Base-by-base conservation (phyloP, 2,113 vertebrate genomes). In the Cryptotis parvus region DNA sequence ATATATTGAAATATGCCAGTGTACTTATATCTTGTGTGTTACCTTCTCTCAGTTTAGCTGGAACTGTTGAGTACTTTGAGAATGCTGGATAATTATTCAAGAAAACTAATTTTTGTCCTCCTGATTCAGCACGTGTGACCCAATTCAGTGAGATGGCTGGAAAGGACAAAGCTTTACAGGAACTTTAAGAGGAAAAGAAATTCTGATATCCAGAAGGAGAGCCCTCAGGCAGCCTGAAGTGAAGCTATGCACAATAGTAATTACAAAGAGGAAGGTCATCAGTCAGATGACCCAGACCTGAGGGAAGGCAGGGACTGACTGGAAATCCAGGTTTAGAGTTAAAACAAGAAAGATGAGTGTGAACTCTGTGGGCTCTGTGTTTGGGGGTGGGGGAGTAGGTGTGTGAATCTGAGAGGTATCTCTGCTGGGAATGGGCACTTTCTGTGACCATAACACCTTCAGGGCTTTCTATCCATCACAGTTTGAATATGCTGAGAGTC, bases 71-170 rank as follows among this genome's bases (percentile, higher is more conserved):
- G 65, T 58, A 39, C 37, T 61, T 84, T 74, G n/a, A 78, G 26
- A 73, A 75, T 91, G 31, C n/a, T 78, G 45, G 73, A 63, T 61
- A 88, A 73, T 87, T 70, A 84, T 61, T 12, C 15, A 39, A 81
- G 87, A 81, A 89, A 90, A 79, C 8, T 31, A 5, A 41, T 85
- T 83, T 96, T 72, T 70, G n/a, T 76, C 63, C 68, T 92, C 29
- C 43, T 86, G 22, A 80, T 92, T 83, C 79, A 58, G 35, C 26
- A 73, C 31, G 86, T 58, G n/a, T 4, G n/a, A 29, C 41, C 24
- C 63, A 87, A 33, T 37, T 92, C 55, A 77, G 69, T 72, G 35
- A 89, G 91, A 82, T 3, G 3, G 33, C 9, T 68, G 2, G 80
- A 65, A 63, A 83, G 92, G 80, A 31, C 4, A 55, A 63, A 76